Conservation (phyloP, 2,113 vertebrate genomes). For the Lonchura striata region DNA sequence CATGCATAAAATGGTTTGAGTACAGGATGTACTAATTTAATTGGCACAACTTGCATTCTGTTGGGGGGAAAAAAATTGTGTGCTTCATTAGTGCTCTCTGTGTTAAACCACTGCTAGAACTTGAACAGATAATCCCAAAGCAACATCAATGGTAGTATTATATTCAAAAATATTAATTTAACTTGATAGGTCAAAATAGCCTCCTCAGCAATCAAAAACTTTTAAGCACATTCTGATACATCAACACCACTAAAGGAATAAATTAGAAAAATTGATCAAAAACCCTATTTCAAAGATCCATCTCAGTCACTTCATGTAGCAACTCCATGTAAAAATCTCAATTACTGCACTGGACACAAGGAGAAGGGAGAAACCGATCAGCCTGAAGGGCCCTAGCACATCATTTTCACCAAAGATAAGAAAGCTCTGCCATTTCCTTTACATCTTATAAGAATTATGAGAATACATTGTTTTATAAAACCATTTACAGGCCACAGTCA, state of each 20-base stretch:
- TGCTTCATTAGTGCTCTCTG: background rate
- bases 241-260: background rate
- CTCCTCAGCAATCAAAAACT: background rate
- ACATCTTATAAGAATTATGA: background rate
- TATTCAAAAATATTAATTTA: background rate
- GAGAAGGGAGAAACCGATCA: background rate
- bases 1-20: background rate
- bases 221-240: background rate
- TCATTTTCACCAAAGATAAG: background rate
- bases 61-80: background rate
- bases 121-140: background rate
- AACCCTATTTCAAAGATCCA: background rate
- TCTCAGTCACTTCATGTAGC: background rate
- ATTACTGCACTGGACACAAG: background rate
- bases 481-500: background rate
- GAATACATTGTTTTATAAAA: background rate
- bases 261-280: background rate
- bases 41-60: background rate
- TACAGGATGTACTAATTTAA: background rate
- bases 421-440: background rate
- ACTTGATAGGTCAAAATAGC: background rate
- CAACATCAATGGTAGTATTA: background rate
- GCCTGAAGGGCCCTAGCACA: background rate
- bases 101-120: background rate
- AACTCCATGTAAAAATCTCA: background rate